phyloP scores from a whole-genome alignment of 2,797 vertebrate genomes.

The Myripristis murdjan region DNA sequence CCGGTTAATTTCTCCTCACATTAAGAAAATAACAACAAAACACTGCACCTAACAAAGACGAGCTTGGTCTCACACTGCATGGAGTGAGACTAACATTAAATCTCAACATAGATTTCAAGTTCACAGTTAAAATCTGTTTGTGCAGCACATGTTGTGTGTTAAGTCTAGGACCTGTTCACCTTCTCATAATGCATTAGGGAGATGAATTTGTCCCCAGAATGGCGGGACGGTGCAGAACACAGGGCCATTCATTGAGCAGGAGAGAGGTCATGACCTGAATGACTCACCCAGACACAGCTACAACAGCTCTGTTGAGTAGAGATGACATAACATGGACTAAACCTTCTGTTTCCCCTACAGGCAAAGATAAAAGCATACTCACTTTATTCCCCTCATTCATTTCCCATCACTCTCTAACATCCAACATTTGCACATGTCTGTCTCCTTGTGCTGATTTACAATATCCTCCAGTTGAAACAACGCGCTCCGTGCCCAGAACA shows the following conservation, averaged over 20 bases:
- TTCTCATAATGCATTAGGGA: constrained; percentile 18
- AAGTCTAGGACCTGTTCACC: constrained; percentile 34
- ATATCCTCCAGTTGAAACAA: constrained; percentile 28
- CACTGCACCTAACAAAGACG: constrained; percentile 55
- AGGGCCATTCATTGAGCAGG: constrained; percentile 58
- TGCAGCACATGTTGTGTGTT: constrained; percentile 35
- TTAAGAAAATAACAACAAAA: constrained; percentile 61
- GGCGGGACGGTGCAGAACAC: constrained; percentile 44
- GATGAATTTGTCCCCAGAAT: constrained; percentile 14
- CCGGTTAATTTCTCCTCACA: constrained; percentile 36
- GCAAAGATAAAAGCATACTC: constrained; percentile 61
- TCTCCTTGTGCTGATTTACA: constrained; percentile 51
- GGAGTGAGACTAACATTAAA: constrained; percentile 36
- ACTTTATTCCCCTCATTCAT: constrained; percentile 47
- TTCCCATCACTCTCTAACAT: constrained; percentile 31
- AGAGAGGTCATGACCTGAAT: constrained; percentile 62
- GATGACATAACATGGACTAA: constrained; percentile 65
- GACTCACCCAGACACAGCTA: constrained; percentile 66
- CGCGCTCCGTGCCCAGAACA: constrained; percentile 24
- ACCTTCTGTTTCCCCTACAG: constrained; percentile 53
- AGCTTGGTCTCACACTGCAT: constrained; percentile 53
- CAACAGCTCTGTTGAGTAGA: constrained; percentile 61
- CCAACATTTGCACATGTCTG: constrained; percentile 23
- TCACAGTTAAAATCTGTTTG: constrained; percentile 57
- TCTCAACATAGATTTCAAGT: constrained; percentile 47